These are phyloP conservation scores for Leiothrix lutea DNA, from an alignment of 2,113 vertebrate species.

Conservation along the genomic window DNA sequence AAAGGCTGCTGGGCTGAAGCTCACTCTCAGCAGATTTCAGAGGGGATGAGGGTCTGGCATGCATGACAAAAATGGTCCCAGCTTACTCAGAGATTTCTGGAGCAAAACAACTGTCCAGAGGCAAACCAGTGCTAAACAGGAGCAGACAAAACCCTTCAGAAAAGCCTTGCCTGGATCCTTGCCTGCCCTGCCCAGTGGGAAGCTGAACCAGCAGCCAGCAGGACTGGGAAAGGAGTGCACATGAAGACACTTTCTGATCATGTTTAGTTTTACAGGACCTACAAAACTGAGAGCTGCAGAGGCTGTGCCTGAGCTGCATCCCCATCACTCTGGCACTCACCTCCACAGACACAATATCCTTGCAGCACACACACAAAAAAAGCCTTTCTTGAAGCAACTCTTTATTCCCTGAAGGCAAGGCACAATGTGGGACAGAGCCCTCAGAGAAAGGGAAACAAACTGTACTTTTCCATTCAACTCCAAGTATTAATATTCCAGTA, in stretches of 20 bases:
- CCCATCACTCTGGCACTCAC: background rate
- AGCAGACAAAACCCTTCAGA: background rate
- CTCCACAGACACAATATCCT: background rate
- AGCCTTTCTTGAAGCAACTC: background rate
- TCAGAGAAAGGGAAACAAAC: background rate
- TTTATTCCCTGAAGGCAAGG: background rate
- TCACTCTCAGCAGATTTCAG: background rate
- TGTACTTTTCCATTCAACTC: background rate
- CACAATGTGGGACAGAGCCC: background rate
- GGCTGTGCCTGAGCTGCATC: background rate
- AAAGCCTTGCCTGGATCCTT: background rate
- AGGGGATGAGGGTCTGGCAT: background rate
- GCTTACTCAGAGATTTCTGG: background rate
- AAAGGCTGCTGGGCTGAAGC: background rate
- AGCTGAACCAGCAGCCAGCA: background rate
- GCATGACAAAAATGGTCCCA: background rate
- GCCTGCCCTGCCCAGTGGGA: background rate
- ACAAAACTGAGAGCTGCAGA: background rate
- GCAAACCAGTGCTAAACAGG: rapidly evolving
- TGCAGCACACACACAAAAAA: background rate
- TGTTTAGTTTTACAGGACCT: background rate
- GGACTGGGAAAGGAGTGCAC: background rate
- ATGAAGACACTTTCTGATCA: background rate
- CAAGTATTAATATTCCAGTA: conserved; percentile 53
- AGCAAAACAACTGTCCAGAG: background rate